Percentiles rank a stretch among this genome's conserved stretches.
Evolutionary conservation across 2,888 invertebrate genomes (phyloP).

Genomic region (Tenthredo scrophulariae): DNA sequence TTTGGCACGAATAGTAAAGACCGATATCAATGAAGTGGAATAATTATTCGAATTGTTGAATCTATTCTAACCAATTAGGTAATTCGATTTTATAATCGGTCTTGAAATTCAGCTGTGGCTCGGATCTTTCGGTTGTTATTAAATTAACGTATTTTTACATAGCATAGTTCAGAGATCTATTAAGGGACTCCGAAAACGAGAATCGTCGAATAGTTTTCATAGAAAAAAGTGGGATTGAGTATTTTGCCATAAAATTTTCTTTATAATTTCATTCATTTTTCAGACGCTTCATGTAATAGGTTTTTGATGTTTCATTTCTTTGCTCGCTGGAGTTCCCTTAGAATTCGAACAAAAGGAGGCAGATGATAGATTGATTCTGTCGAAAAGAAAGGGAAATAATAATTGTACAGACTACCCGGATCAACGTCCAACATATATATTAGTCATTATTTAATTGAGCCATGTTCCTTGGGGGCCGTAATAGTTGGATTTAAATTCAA

Average conservation of each 20-base stretch:
- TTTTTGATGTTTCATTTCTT: not conserved
- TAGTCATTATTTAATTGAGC: slow-evolving; percentile 30
- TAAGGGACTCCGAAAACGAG: not conserved
- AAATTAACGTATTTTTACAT: not conserved
- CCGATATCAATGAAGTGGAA: not conserved
- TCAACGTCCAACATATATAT: not conserved
- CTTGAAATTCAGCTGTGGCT: not conserved
- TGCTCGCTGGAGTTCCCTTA: not conserved
- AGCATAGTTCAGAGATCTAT: not conserved
- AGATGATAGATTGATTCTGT: not conserved
- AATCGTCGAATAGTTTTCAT: not conserved
- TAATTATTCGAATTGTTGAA: not conserved
- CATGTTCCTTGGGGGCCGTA: slow-evolving; percentile 27
- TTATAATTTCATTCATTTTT: not conserved
- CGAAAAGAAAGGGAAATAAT: not conserved
- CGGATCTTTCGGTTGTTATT: not conserved
- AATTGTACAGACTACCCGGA: slow-evolving; percentile 24
- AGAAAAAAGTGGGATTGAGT: not conserved
- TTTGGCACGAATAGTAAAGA: not conserved
- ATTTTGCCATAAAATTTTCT: not conserved
- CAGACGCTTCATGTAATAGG: not conserved
- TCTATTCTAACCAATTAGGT: not conserved
- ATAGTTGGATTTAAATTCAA: not conserved
- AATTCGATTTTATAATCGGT: not conserved
- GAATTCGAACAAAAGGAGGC: too few relatives aligned